These are phyloP conservation scores for Tupiocoris notatus DNA, from an alignment of 2,888 invertebrate species.

Conservation along the genomic window DNA sequence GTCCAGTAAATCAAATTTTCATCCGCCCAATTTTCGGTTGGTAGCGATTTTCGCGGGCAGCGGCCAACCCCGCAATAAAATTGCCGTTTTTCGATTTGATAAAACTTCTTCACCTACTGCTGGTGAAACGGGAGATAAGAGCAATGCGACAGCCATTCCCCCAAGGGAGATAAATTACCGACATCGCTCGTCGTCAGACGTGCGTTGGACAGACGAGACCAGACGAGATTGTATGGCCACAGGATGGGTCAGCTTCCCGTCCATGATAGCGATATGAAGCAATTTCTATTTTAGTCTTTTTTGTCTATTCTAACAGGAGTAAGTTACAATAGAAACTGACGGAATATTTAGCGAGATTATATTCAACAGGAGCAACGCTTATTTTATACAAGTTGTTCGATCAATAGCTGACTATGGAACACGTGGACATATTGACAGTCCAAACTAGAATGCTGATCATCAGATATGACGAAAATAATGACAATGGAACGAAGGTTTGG, in stretches of 20 bases:
- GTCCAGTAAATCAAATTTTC: constrained; percentile 28
- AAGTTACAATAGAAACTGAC: no score
- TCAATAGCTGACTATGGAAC: no score
- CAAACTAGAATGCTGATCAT: no score
- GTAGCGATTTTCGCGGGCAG: background rate
- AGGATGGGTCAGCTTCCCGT: background rate
- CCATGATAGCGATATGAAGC: background rate
- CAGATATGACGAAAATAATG: no score
- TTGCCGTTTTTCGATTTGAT: background rate
- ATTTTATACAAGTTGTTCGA: no score
- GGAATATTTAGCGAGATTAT: no score
- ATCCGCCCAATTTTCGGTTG: background rate
- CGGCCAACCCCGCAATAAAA: background rate
- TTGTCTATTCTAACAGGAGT: no score
- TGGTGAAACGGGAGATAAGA: background rate
- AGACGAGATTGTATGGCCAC: background rate
- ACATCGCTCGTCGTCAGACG: background rate
- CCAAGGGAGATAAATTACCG: background rate
- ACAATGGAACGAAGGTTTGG: no score
- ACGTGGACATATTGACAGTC: no score
- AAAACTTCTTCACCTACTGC: background rate
- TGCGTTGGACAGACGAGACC: background rate
- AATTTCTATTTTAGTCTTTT: no score
- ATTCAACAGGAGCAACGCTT: no score
- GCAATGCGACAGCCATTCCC: background rate